Base-by-base conservation (phyloP, 2,888 invertebrate genomes). In the Sinhomidia bicolor region DNA sequence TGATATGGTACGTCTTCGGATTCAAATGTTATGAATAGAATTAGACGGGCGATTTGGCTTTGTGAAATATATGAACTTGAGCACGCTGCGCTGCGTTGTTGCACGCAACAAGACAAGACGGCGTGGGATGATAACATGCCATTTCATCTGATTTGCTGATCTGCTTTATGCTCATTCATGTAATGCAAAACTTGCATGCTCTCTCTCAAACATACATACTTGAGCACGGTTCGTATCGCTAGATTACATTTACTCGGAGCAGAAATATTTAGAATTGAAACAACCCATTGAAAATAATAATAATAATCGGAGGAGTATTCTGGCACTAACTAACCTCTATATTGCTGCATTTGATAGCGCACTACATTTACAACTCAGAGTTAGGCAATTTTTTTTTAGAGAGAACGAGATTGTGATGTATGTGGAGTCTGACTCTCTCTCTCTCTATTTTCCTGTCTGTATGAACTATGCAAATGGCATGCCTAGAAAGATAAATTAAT, bases 1-100 rank as follows among this genome's bases (percentile, higher is more conserved):
- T 84, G 51, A 68, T 84, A 78, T 54, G 54, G 10, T 32, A 32
- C 47, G 65, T 87, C 74, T 62, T 36, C 87, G 23, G 83, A 47
- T 62, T 82, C 68, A 88, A 88, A 88, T 88, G 57, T 88, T 88
- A 88, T 88, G 83, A 88, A 88, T 83, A 62, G 83, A 87, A 83
- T 88, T 88, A 83, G 82, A 82, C 78, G 88, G 82, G 57, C 54
- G 83, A 82, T 88, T 83, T 83, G 74, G 65, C 88, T 14, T 78
- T 29, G n/a, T 78, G 65, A 82, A 78, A 79, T 88, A 88, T 82
- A 74, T 51, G 14, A 14, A 14, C 17, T 54, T 54, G 17, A 54
- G 29, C 29, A 47, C 41, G 41, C 29, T n/a, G n/a, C n/a, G n/a
- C n/a, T n/a, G n/a, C n/a, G n/a, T n/a, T n/a, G 32, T 65, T 32